phyloP scores from a whole-genome alignment of 2,113 vertebrate genomes.

The Percina caprodes region DNA sequence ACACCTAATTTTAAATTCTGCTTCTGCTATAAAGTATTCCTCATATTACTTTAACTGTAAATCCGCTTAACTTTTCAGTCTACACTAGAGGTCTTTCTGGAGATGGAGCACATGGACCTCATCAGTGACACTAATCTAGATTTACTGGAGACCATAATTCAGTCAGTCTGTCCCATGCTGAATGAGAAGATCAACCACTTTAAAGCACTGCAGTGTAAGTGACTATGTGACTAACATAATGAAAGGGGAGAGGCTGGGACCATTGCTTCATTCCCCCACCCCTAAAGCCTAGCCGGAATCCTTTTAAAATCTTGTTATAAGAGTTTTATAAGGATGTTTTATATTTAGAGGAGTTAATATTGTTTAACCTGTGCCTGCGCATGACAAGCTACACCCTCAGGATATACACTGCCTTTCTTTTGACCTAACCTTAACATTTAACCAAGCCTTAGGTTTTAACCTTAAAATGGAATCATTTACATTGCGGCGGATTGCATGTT shows the following conservation, averaged over 20 bases:
- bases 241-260: no score
- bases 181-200: conserved; percentile 62
- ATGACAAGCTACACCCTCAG: no score
- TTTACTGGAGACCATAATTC: conserved; percentile 52
- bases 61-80: conserved; percentile 62
- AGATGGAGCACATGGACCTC: conserved; percentile 75
- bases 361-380: no score
- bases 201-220: conserved; percentile 56
- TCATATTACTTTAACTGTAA: neutral
- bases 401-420: no score
- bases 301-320: no score
- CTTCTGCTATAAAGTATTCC: neutral
- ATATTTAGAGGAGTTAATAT: no score
- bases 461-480: neutral
- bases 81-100: conserved; percentile 75
- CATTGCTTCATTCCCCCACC: no score
- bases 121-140: conserved; percentile 62
- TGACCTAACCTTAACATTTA: neutral
- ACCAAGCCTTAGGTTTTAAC: neutral
- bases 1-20: neutral
- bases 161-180: conserved; percentile 59
- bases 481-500: neutral
- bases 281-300: no score
- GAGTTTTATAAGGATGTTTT: no score
- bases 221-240: no score